phyloP scores from a whole-genome alignment of 2,797 vertebrate species.

The Malurus splendens region DNA sequence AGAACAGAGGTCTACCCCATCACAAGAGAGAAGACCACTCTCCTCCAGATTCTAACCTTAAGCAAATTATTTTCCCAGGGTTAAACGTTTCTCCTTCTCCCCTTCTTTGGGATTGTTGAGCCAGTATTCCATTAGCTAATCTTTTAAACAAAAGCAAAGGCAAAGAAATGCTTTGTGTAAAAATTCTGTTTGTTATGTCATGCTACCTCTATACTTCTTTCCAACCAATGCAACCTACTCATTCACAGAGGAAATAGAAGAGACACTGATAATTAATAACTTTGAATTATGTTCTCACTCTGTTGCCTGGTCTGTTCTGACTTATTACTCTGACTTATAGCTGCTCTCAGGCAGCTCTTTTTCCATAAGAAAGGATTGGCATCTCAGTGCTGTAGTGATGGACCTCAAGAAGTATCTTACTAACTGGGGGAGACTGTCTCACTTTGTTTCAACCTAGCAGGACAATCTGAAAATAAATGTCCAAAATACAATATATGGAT shows the following conservation, averaged over 20 bases:
- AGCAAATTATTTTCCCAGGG: accelerated
- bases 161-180: neutral
- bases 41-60: neutral
- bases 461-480: neutral
- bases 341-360: neutral
- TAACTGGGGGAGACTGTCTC: neutral
- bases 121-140: neutral
- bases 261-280: neutral
- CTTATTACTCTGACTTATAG: no score
- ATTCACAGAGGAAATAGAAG: neutral
- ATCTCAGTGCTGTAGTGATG: neutral
- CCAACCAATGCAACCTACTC: neutral
- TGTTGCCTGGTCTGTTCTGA: neutral
- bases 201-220: neutral
- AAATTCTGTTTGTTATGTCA: neutral
- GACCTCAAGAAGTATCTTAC: neutral
- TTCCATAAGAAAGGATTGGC: neutral
- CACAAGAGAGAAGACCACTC: neutral
- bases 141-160: neutral
- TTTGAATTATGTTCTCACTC: neutral
- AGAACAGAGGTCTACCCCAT: neutral
- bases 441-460: neutral
- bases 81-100: neutral
- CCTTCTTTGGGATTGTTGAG: accelerated
- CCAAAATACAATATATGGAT: neutral